phyloP scores from a whole-genome alignment of 1,140 invertebrate species.

The Sitobion miscanthi region DNA sequence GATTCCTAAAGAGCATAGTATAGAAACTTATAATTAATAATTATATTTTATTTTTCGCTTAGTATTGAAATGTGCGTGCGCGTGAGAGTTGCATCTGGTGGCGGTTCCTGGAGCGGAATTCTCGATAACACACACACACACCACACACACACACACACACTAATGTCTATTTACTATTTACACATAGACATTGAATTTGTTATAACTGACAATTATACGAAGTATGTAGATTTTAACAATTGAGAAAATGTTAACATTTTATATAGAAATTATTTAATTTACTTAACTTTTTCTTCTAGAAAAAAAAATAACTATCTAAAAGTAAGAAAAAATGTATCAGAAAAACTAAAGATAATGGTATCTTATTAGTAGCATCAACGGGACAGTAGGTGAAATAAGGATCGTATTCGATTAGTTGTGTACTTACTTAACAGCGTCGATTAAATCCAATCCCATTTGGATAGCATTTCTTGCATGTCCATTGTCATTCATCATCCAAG shows the following conservation, averaged over 20 bases:
- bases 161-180: no score
- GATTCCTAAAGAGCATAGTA: no score
- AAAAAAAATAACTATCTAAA: background rate
- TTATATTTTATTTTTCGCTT: no score
- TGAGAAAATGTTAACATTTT: background rate
- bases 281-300: background rate
- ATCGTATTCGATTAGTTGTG: background rate
- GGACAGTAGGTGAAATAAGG: background rate
- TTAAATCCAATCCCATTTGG: constrained; percentile 90
- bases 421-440: constrained; percentile 86
- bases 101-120: no score
- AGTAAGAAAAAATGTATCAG: background rate
- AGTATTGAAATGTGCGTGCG: no score
- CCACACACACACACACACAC: no score
- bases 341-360: background rate
- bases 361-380: background rate
- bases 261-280: background rate
- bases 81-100: no score
- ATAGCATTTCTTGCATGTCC: constrained; percentile 87
- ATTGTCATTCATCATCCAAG: constrained; percentile 68
- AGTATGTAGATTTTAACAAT: background rate
- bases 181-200: background rate
- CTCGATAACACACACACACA: no score
- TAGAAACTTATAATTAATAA: no score
- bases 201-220: background rate